Evolutionary conservation across 1,140 invertebrate genomes (phyloP).

Genomic region (Anastatus disparis): DNA sequence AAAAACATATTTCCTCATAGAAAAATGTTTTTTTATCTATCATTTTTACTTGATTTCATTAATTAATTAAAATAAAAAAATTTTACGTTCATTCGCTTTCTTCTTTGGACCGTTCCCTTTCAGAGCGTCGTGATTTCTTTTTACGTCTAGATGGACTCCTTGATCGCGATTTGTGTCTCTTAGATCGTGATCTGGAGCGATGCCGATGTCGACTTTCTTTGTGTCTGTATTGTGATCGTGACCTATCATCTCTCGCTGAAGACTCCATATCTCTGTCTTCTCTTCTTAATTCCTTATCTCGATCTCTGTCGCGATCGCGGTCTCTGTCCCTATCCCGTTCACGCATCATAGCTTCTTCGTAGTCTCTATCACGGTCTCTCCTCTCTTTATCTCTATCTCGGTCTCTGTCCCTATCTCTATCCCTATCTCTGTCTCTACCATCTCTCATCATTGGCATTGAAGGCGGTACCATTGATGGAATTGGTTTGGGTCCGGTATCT

Average conservation of each 20-base stretch:
- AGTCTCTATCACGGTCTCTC: conserved; percentile 60
- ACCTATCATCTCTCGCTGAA: conserved; percentile 61
- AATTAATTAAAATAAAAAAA: background rate
- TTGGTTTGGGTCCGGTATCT: conserved; percentile 61
- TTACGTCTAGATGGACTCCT: conserved; percentile 73
- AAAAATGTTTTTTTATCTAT: background rate
- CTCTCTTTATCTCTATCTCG: too few species aligned
- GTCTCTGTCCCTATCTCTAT: conserved; percentile 59
- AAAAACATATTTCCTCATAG: too few species aligned
- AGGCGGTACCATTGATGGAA: conserved; percentile 62
- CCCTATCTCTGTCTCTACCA: conserved; percentile 54
- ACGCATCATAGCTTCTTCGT: conserved; percentile 49
- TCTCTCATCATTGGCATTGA: conserved; percentile 63
- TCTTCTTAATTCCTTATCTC: conserved; percentile 63
- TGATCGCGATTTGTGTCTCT: conserved; percentile 70
- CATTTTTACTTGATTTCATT: background rate
- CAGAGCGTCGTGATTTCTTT: conserved; percentile 73
- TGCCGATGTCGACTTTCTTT: conserved; percentile 68
- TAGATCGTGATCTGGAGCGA: conserved; percentile 68
- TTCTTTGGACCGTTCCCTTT: conserved; percentile 68
- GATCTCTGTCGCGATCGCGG: conserved; percentile 60
- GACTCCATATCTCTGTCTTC: conserved; percentile 63
- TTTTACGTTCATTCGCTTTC: conserved; percentile 66
- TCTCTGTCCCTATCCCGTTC: conserved; percentile 59
- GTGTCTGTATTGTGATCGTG: conserved; percentile 62